Percentiles rank a stretch among this genome's conserved stretches.
phyloP scores from a whole-genome alignment of 2,888 invertebrate genomes.

The Anorthoa munda region DNA sequence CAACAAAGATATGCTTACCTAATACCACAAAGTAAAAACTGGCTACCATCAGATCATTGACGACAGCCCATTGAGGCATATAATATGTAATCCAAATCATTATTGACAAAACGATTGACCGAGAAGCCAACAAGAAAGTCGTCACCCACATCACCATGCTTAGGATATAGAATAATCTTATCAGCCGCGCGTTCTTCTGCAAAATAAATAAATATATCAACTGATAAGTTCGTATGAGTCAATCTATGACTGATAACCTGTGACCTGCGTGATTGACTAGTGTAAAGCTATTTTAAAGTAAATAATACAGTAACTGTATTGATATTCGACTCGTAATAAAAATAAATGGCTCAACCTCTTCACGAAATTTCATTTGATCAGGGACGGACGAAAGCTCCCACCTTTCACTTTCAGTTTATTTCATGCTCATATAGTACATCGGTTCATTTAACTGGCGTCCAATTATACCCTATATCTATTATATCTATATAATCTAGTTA shows the following conservation, averaged over 20 bases:
- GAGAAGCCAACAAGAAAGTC: neutral
- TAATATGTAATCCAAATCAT: accelerated
- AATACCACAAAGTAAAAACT: neutral
- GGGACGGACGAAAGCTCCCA: neutral
- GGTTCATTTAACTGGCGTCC: neutral
- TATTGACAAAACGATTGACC: accelerated
- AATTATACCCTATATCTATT: neutral
- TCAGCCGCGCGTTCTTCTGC: slow-evolving; percentile 35
- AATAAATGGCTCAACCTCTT: neutral
- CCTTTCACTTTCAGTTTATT: neutral
- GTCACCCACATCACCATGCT: slow-evolving; percentile 26
- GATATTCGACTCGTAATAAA: neutral
- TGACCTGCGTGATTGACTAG: too few species aligned
- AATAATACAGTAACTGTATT: neutral
- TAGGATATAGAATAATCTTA: slow-evolving; percentile 15
- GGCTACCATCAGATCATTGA: accelerated
- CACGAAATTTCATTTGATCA: neutral
- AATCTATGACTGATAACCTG: neutral
- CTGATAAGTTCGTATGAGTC: neutral
- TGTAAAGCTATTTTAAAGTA: too few species aligned
- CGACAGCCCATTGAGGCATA: accelerated
- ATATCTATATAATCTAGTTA: too few species aligned
- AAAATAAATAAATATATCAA: neutral
- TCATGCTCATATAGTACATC: neutral
- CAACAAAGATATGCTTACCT: neutral